Evolutionary conservation across 2,797 vertebrate genomes (phyloP), one percentile per base, ranked within the genome.

Genomic region (Triplophysa bombifrons): DNA sequence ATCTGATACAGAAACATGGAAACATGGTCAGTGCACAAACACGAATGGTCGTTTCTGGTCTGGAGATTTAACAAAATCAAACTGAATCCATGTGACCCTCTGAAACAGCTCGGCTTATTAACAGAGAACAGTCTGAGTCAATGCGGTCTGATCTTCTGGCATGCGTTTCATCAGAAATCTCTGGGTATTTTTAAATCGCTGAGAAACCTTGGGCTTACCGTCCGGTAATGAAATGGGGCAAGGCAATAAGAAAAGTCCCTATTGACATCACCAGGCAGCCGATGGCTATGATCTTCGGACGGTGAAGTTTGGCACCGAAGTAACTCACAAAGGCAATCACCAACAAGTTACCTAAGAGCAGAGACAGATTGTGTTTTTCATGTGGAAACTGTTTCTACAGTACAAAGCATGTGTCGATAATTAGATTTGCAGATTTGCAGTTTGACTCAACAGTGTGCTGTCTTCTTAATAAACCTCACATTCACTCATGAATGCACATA

Each of bases 291-390:
- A 98, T 93, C 90, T 94, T 96, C 53, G 97, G 96, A 53, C 95
- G 94, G 80, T 98, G 96, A 86, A 98, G 93, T 87, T 93, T 98
- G 58, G 95, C 95, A 85, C 97, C 96, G 83, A 97, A 98, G 91
- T 98, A 98, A 90, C 97, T 98, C 85, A 98, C 96, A 76, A 98
- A 93, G 73, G 94, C 93, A 86, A 97, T 96, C 85, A 97, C 94
- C 88, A 98, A 86, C 87, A 98, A 91, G 87, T 98, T 98, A 58
- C 96, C 97, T 98, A 85, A 44, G 27, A 87, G 85, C 70, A 74
- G 71, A 87, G 81, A 67, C 48, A 38, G 14, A n/a, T 46, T 13
- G 46, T 48, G 46, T 3, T 48, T 48, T 48, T 48, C n/a, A 79
- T 12, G 25, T 38, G 22, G 22, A 14, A 74, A 51, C 3, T 72